These are phyloP conservation scores for Epinephelus cyanopodus DNA, from an alignment of 2,113 vertebrate species.

Conservation along the genomic window DNA sequence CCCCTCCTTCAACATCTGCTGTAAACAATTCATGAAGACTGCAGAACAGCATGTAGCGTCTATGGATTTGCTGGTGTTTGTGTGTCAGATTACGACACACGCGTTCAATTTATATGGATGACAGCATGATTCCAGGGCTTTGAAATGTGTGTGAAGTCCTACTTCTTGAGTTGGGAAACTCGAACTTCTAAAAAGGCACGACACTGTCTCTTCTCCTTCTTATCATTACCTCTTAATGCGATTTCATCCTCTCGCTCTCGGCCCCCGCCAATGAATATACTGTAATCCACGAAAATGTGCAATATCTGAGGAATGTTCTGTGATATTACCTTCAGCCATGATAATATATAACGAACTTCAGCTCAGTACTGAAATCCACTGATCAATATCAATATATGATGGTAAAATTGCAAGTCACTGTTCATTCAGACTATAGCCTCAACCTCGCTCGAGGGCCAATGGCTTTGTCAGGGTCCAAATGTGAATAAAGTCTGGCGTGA, in stretches of 20 bases:
- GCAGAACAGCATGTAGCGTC: neutral
- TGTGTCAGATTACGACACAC: neutral
- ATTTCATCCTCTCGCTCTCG: conserved; percentile 42
- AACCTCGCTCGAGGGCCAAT: conserved; percentile 14
- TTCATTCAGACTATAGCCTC: conserved; percentile 42
- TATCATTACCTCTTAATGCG: conserved; percentile 16
- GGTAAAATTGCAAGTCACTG: conserved; percentile 65
- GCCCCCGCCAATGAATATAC: neutral
- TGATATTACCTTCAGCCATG: conserved; percentile 48
- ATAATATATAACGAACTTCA: conserved; percentile 36
- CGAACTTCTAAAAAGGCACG: conserved; percentile 1
- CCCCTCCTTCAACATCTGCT: neutral
- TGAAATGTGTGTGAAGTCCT: neutral
- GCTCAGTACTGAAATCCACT: conserved; percentile 42
- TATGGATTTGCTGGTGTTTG: neutral
- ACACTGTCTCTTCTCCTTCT: neutral
- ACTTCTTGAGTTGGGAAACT: conserved; percentile 14
- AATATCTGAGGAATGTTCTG: conserved; percentile 40
- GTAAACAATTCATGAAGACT: neutral
- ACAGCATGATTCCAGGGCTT: neutral
- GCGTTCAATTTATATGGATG: neutral
- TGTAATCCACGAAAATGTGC: conserved; percentile 21
- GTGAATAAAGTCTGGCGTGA: conserved; percentile 48
- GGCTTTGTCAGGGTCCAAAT: conserved; percentile 36
- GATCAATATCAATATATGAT: conserved; percentile 61